These are phyloP conservation scores for Suillia variegata DNA, from an alignment of 2,888 invertebrate genomes.

Conservation along the genomic window DNA sequence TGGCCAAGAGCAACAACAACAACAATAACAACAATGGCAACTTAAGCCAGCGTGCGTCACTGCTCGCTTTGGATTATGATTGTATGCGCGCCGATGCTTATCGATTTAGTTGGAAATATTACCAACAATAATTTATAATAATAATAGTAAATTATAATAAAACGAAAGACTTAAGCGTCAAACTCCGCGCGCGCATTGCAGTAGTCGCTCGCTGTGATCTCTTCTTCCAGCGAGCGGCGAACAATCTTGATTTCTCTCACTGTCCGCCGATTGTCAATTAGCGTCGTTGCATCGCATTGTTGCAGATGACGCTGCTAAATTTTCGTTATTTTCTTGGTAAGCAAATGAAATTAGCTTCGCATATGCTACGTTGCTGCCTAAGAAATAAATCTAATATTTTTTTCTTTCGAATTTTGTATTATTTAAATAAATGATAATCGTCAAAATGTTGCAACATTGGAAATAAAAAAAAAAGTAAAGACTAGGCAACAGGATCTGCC, in stretches of 20 bases:
- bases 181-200: neutral
- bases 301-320: neutral
- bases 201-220: neutral
- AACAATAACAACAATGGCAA: too few species aligned
- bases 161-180: neutral
- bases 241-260: too few species aligned
- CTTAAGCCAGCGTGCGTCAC: too few species aligned
- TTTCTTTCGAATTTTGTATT: too few species aligned
- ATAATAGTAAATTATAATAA: neutral
- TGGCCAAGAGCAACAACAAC: too few species aligned
- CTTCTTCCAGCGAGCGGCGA: too few species aligned
- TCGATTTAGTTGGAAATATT: neutral
- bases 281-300: neutral
- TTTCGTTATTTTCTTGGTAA: neutral
- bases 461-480: too few species aligned
- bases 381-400: too few species aligned
- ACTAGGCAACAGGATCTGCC: slow-evolving; percentile 9
- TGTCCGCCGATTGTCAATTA: neutral
- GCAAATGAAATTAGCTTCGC: neutral
- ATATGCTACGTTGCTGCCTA: too few species aligned
- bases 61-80: neutral
- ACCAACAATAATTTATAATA: neutral
- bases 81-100: neutral
- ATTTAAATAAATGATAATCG: slow-evolving; percentile 20
- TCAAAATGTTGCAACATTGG: too few species aligned